Percentiles rank a stretch among this genome's conserved stretches.
These are phyloP conservation scores for Notospermus geniculatus DNA, from an alignment of 1,140 invertebrate species.

Conservation along the genomic window DNA sequence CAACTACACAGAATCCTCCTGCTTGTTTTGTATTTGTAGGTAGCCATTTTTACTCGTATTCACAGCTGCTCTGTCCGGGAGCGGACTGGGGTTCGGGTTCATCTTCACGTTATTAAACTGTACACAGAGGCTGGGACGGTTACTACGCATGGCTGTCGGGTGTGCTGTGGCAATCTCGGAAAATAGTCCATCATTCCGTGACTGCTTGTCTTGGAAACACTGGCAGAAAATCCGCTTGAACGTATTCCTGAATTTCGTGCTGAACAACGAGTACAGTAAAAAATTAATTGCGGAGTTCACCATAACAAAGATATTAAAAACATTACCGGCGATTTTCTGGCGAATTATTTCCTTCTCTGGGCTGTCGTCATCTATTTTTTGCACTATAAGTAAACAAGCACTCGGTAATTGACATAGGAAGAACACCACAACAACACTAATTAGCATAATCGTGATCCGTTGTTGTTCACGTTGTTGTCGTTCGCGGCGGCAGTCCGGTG, in stretches of 20 bases:
- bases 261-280: constrained; percentile 74
- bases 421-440: constrained; percentile 73
- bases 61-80: background rate
- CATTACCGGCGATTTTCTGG: constrained; percentile 64
- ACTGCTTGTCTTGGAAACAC: constrained; percentile 14
- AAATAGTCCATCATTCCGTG: constrained; percentile 5
- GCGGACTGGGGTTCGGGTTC: background rate
- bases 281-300: constrained; percentile 74
- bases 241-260: constrained; percentile 72
- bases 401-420: constrained; percentile 71
- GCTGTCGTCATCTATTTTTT: constrained; percentile 26
- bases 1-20: constrained; percentile 6
- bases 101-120: background rate
- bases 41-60: constrained; percentile 7
- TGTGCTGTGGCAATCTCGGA: constrained; percentile 16
- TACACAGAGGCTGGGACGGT: background rate
- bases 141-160: background rate
- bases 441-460: constrained; percentile 71
- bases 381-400: constrained; percentile 54
- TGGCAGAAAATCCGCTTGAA: constrained; percentile 66
- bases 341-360: constrained; percentile 28
- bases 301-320: constrained; percentile 70
- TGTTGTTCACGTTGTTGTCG: constrained; percentile 32
- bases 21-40: background rate
- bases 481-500: background rate